Evolutionary conservation across 2,888 invertebrate species (phyloP).

Genomic region (Zele albiditarsus): DNA sequence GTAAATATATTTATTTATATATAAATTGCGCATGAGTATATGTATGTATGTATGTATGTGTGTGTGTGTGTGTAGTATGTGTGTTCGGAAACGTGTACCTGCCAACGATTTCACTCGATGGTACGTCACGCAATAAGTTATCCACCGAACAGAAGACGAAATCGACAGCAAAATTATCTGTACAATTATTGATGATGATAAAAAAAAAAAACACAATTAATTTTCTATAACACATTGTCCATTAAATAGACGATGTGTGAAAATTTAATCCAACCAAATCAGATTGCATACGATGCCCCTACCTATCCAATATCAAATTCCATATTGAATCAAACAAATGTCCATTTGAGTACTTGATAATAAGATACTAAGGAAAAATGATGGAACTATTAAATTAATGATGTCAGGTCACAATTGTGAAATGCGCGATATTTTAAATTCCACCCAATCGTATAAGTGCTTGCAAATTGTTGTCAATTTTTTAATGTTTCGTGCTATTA

Average conservation of each 20-base stretch:
- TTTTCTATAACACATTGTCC: conserved; percentile 2
- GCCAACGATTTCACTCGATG: conserved; percentile 1
- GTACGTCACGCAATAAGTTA: conserved; percentile 1
- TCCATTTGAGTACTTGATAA: neutral
- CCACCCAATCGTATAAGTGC: conserved; percentile 1
- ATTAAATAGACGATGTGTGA: neutral
- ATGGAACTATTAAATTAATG: conserved; percentile 38
- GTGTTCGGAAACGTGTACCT: neutral
- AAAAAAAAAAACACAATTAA: neutral
- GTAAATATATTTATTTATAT: conserved; percentile 11
- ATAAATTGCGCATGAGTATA: neutral
- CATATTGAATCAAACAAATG: neutral
- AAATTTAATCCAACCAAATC: neutral
- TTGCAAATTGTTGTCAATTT: conserved; percentile 15
- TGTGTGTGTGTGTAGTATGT: neutral
- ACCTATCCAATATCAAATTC: neutral
- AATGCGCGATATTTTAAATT: conserved; percentile 45
- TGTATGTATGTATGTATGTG: neutral
- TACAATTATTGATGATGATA: neutral
- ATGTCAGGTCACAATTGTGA: conserved; percentile 52
- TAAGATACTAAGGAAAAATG: neutral
- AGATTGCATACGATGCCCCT: neutral
- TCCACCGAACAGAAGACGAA: conserved; percentile 3
- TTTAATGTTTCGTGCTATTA: conserved; percentile 26
- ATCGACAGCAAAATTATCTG: conserved; percentile 14